These are phyloP conservation scores for Molanna angustata DNA, from an alignment of 2,888 invertebrate species.

Conservation along the genomic window DNA sequence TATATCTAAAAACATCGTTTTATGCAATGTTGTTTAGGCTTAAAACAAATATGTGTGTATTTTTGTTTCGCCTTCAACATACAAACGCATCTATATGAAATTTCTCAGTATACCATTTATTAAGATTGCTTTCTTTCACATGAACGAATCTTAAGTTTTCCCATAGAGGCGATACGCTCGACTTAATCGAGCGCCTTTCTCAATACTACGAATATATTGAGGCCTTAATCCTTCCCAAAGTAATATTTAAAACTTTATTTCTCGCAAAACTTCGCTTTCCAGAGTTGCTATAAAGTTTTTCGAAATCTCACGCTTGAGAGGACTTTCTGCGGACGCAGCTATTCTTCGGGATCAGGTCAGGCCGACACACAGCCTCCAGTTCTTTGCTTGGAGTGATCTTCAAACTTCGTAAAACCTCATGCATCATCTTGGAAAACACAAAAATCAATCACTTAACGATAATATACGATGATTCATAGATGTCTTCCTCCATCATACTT, in stretches of 20 bases:
- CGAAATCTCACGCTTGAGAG: conserved; percentile 18
- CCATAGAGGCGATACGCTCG: conserved; percentile 14
- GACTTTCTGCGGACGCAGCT: conserved; percentile 12
- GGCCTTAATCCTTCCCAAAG: conserved; percentile 24
- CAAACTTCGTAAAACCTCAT: too few relatives aligned
- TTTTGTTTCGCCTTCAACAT: not conserved
- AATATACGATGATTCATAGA: too few relatives aligned
- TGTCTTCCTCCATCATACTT: too few relatives aligned
- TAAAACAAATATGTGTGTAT: too few relatives aligned
- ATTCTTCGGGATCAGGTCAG: conserved; percentile 6
- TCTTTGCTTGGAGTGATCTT: too few relatives aligned
- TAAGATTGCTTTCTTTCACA: not conserved
- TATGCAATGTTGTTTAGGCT: too few relatives aligned
- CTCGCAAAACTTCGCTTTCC: conserved; percentile 12
- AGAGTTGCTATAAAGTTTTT: conserved; percentile 16
- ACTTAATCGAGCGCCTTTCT: conserved; percentile 12
- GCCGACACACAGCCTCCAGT: too few relatives aligned
- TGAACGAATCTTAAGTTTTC: conserved; percentile 3
- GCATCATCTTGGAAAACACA: too few relatives aligned
- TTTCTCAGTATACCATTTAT: not conserved
- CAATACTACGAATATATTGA: conserved; percentile 18
- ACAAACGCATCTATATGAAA: not conserved
- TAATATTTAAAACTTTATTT: conserved; percentile 28
- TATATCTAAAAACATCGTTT: too few relatives aligned
- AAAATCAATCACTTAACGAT: too few relatives aligned